Conservation (phyloP, 2,113 vertebrate species). For the Rhinogobius similis region DNA sequence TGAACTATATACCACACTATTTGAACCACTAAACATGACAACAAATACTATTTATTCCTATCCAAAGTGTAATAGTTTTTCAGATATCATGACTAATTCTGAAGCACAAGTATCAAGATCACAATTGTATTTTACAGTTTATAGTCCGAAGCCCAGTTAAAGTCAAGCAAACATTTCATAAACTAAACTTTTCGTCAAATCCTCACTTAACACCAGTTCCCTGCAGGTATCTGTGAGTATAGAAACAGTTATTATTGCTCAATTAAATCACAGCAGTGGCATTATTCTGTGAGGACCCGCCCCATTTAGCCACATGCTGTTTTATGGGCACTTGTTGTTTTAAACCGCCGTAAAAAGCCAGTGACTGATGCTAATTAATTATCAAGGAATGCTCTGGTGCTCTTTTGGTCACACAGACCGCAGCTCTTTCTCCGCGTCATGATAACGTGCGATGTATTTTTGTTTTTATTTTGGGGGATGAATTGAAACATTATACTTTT, state of each 20-base stretch:
- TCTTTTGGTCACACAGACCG: constrained; percentile 19
- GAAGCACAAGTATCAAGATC: not conserved
- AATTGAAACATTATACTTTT: constrained; percentile 12
- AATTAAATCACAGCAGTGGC: constrained; percentile 31
- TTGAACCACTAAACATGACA: too few relatives aligned
- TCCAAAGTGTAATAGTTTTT: too few relatives aligned
- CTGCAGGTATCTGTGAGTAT: not conserved
- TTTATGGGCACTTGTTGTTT: constrained; percentile 39
- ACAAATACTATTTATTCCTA: too few relatives aligned
- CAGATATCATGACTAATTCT: not conserved
- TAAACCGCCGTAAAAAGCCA: constrained; percentile 16
- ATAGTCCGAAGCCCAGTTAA: not conserved
- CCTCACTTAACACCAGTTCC: constrained; percentile 2
- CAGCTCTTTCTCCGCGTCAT: not conserved
- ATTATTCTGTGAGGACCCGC: constrained; percentile 16
- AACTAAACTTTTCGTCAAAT: not conserved
- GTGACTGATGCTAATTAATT: constrained; percentile 29
- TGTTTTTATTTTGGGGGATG: constrained; percentile 8
- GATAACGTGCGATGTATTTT: constrained; percentile 18
- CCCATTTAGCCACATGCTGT: constrained; percentile 28
- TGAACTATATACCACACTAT: too few relatives aligned
- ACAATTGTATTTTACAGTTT: not conserved
- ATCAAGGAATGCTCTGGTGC: constrained; percentile 1
- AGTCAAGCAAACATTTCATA: not conserved
- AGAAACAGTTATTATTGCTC: constrained; percentile 14